These are phyloP conservation scores for Pelecanoides urinatrix DNA, from an alignment of 2,113 vertebrate genomes.

Conservation along the genomic window DNA sequence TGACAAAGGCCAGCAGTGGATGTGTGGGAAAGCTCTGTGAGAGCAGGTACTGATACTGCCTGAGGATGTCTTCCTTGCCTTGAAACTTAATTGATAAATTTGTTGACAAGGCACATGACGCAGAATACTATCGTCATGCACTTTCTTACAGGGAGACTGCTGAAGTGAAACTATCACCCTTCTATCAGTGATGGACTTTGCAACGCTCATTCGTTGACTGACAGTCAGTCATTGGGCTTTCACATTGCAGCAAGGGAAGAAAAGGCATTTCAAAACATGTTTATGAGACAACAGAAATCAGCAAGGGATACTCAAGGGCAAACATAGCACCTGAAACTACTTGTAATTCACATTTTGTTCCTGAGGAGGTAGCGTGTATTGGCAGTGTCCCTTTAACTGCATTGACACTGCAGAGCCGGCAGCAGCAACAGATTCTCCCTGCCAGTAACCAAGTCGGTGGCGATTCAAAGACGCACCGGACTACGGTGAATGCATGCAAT, in stretches of 20 bases:
- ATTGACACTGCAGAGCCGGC: neutral
- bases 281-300: slow-evolving; percentile 26
- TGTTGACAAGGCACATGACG: neutral
- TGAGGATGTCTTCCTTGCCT: neutral
- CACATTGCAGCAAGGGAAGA: neutral
- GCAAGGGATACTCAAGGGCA: slow-evolving; percentile 26
- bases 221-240: neutral
- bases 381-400: slow-evolving; percentile 6
- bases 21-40: neutral
- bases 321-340: slow-evolving; percentile 11
- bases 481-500: neutral
- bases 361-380: neutral
- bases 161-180: neutral
- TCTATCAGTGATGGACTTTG: neutral
- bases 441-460: neutral
- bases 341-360: slow-evolving; percentile 46
- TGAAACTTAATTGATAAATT: neutral
- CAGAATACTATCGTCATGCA: neutral
- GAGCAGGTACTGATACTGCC: neutral
- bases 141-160: neutral
- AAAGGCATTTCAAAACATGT: slow-evolving; percentile 3
- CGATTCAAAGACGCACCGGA: neutral
- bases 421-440: neutral
- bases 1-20: neutral
- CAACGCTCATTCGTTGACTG: fast-evolving